Conservation (phyloP, 1,140 invertebrate genomes). For the Araneus ventricosus region DNA sequence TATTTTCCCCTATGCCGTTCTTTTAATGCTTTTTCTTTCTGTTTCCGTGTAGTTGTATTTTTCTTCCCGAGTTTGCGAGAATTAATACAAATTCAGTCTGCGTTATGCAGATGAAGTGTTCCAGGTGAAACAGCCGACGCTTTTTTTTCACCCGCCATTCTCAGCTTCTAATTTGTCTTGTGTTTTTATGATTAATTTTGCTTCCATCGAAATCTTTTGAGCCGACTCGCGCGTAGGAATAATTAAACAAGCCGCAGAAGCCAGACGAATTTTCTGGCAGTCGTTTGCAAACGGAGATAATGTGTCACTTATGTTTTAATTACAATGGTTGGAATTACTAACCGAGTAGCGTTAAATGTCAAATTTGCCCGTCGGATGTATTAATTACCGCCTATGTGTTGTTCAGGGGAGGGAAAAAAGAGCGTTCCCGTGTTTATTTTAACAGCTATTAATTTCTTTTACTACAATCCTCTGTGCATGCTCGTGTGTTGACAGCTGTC, state of each 20-base stretch:
- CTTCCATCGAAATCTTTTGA: not conserved
- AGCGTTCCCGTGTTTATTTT: not conserved
- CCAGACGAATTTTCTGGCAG: too few relatives aligned
- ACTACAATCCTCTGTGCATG: not conserved
- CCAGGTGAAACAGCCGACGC: too few relatives aligned
- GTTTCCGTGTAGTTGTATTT: too few relatives aligned
- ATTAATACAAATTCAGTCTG: not conserved
- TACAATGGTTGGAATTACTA: not conserved
- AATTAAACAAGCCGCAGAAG: not conserved
- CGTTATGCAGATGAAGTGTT: not conserved
- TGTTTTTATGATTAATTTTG: not conserved
- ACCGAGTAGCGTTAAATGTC: not conserved
- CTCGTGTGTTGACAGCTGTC: not conserved
- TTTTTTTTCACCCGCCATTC: too few relatives aligned
- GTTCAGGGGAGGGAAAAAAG: not conserved
- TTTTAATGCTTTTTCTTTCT: too few relatives aligned
- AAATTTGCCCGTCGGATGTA: not conserved
- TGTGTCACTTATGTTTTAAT: not conserved
- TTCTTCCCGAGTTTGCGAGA: too few relatives aligned
- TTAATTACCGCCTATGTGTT: not conserved
- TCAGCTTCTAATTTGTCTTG: not conserved
- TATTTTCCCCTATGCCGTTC: too few relatives aligned
- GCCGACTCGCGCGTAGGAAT: not conserved
- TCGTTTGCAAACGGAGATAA: not conserved
- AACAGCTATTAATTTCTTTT: not conserved